Evolutionary conservation across 1,140 invertebrate species (phyloP), one percentile per base, ranked within the genome.

Genomic region (Microplitis mediator): DNA sequence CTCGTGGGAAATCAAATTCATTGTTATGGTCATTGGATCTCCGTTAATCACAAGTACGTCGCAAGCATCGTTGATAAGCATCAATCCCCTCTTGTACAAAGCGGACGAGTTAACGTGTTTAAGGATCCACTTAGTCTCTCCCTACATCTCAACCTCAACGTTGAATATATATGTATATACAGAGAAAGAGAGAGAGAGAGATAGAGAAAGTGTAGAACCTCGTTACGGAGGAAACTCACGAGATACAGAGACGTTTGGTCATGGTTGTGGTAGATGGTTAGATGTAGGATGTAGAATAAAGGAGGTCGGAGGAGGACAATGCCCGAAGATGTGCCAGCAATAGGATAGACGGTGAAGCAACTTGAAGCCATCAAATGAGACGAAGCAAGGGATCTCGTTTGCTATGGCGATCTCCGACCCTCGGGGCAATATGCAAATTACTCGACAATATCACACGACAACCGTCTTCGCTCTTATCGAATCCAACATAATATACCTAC

Each of bases 361-460:
- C 39, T 45, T 45, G 39, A 45, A 45, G 6, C 56, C 14, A 9
- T 58, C 56, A 23, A 9, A 64, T 64, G 45, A 23, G n/a, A 11
- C 34, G 52, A 58, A 70, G 6, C 16, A 74, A 54, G 52, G 69
- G 72, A 75, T 54, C 54, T 34, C 45, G 72, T 67, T 73, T 73
- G 16, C 50, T 8, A 45, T 64, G 69, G 52, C 71, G 71, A 73
- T 75, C 69, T 70, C 36, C 66, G 58, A 72, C 70, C 74, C 71
- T 72, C 16, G 2, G 74, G 67, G 50, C n/a, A 72, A 75, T 75
- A 75, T 75, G 74, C 67, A 75, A 75, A 75, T 75, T 54, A 65
- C 23, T 56, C 56, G 58, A 70, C 71, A 73, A 75, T 75, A 75
- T 70, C 74, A 62, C 50, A 63, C 65, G 36, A 66, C 71, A 52